A percentile compares a stretch with the other conserved stretches of the same genome.
phyloP scores from a whole-genome alignment of 2,113 vertebrate species.

The Zosterops borbonicus region DNA sequence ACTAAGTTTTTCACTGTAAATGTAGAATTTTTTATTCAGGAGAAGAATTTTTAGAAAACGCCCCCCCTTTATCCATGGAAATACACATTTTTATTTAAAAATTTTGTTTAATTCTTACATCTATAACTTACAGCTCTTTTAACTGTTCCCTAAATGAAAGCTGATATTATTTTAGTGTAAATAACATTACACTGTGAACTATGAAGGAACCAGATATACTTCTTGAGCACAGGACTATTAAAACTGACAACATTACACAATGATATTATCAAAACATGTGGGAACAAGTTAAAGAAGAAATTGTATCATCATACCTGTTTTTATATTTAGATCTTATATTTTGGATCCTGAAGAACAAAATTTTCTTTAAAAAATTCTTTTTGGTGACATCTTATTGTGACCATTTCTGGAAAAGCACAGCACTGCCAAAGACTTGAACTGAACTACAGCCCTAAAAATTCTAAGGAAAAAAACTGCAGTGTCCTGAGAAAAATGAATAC shows the following conservation, averaged over 20 bases:
- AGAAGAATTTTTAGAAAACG: neutral
- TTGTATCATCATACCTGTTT: neutral
- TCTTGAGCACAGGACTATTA: neutral
- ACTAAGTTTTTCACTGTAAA: neutral
- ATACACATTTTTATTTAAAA: neutral
- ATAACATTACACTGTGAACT: neutral
- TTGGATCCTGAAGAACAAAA: neutral
- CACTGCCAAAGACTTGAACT: neutral
- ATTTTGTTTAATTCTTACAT: neutral
- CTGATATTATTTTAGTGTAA: neutral
- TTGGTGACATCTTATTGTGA: neutral
- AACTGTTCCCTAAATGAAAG: neutral
- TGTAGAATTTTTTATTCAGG: neutral
- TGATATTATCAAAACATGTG: neutral
- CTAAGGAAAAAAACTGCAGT: neutral
- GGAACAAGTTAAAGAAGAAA: neutral
- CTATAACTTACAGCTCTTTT: neutral
- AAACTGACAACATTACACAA: neutral
- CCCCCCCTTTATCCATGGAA: accelerated
- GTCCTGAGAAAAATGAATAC: neutral
- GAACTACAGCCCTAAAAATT: neutral
- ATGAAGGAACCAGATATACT: neutral
- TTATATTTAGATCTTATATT: neutral
- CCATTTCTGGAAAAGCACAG: neutral
- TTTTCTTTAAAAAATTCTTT: neutral